Percentiles rank a stretch among this genome's conserved stretches.
phyloP scores from a whole-genome alignment of 2,113 vertebrate genomes.

The cat (Felis catus) region DNA sequence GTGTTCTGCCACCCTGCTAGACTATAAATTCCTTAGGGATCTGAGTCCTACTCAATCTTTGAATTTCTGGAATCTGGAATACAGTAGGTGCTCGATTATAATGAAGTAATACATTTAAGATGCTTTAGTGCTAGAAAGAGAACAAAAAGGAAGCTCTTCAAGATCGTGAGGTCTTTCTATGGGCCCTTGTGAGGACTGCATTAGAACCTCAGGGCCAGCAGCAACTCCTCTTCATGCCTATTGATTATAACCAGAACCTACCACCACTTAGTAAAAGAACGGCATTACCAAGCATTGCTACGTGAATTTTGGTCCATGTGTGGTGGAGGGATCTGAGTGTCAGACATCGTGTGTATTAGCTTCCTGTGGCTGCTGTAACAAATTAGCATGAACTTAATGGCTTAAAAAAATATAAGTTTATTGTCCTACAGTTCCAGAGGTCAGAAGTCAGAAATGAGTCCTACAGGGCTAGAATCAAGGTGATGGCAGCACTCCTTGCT shows the following conservation, averaged over 20 bases:
- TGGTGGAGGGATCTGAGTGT: neutral
- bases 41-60: neutral
- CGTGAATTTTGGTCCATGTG: neutral
- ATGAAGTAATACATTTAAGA: neutral
- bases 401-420: neutral
- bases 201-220: neutral
- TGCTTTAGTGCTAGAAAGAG: neutral
- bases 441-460: constrained; percentile 13
- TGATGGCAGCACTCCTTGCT: neutral
- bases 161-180: neutral
- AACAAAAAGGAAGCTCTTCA: neutral
- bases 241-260: neutral
- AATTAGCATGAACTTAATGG: neutral
- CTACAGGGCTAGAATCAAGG: neutral
- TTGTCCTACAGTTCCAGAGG: neutral
- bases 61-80: constrained; percentile 33
- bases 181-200: neutral
- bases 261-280: neutral
- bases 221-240: neutral
- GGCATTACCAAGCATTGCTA: neutral
- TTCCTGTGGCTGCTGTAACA: neutral
- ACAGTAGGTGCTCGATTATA: neutral
- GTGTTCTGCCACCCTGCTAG: neutral
- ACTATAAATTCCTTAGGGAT: neutral
- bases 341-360: neutral